Percentiles rank a stretch among this genome's conserved stretches.
Evolutionary conservation across 2,113 vertebrate genomes (phyloP).

Genomic region (Labrus mixtus): DNA sequence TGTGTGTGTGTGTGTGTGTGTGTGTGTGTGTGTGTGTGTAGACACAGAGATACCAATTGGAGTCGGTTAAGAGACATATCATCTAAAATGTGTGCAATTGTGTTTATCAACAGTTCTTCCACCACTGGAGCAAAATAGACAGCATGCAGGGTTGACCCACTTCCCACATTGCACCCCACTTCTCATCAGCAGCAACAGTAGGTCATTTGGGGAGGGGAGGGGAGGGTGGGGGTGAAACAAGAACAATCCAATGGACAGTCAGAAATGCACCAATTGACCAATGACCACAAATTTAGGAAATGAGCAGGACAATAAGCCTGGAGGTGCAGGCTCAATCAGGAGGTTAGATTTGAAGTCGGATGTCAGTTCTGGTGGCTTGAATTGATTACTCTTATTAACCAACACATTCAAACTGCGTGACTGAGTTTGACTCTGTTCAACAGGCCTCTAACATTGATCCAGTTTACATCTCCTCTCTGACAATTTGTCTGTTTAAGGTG

Average conservation of each 20-base stretch:
- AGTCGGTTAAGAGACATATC: slow-evolving; percentile 47
- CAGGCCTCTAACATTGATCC: slow-evolving; percentile 42
- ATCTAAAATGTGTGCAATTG: slow-evolving; percentile 25
- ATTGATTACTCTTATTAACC: slow-evolving; percentile 59
- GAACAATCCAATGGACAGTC: slow-evolving; percentile 42
- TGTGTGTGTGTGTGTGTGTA: slow-evolving; percentile 19
- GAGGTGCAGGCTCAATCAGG: background rate
- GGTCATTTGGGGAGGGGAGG: slow-evolving; percentile 23
- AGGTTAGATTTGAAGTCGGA: slow-evolving; percentile 39
- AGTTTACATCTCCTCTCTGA: background rate
- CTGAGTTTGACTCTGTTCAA: slow-evolving; percentile 32
- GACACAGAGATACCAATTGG: slow-evolving; percentile 1
- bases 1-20: slow-evolving; percentile 19
- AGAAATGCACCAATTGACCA: slow-evolving; percentile 33
- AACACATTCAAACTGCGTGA: slow-evolving; percentile 35
- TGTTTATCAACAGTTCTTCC: slow-evolving; percentile 32
- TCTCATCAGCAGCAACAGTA: slow-evolving; percentile 44
- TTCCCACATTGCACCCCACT: slow-evolving; percentile 58
- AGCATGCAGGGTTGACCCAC: slow-evolving; percentile 46
- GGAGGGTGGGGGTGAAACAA: background rate
- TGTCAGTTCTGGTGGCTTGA: slow-evolving; percentile 50
- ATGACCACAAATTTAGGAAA: slow-evolving; percentile 51
- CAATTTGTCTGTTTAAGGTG: background rate
- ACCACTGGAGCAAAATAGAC: slow-evolving; percentile 33
- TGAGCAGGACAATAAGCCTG: slow-evolving; percentile 39